Conservation (phyloP, 2,888 invertebrate genomes). For the Drepanosiphum platanoidis region DNA sequence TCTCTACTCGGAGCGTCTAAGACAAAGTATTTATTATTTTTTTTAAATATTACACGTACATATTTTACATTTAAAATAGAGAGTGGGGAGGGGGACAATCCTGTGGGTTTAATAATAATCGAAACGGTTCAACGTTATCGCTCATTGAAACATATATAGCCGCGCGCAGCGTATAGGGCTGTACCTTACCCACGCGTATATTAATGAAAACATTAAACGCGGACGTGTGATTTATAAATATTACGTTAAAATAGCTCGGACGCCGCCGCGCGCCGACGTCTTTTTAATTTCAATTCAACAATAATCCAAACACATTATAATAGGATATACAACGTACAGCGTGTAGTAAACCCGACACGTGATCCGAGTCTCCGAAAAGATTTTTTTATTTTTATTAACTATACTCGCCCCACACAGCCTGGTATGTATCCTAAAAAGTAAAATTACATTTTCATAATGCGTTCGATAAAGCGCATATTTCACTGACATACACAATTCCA, state of each 20-base stretch:
- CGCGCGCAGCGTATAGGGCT: too few species aligned
- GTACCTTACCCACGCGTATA: too few species aligned
- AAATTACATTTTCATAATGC: not conserved
- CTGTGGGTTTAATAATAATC: not conserved
- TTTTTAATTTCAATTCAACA: not conserved
- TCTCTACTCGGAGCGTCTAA: not conserved
- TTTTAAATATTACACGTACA: too few species aligned
- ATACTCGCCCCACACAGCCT: not conserved
- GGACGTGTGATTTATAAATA: not conserved
- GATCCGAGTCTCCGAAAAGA: not conserved
- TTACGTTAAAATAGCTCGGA: not conserved
- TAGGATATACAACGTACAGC: too few species aligned
- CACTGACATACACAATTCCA: not conserved
- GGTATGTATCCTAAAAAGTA: not conserved
- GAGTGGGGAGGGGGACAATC: not conserved
- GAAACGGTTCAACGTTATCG: not conserved
- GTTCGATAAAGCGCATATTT: not conserved
- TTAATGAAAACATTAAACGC: not conserved
- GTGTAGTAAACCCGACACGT: not conserved
- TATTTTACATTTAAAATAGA: not conserved
- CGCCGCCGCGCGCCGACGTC: too few species aligned
- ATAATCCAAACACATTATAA: not conserved
- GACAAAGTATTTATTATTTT: not conserved
- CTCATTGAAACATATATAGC: not conserved
- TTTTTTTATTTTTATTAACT: not conserved